Percentiles rank a stretch among this genome's conserved stretches.
Evolutionary conservation across 2,113 vertebrate genomes (phyloP).

Genomic region (Cavia porcellus): DNA sequence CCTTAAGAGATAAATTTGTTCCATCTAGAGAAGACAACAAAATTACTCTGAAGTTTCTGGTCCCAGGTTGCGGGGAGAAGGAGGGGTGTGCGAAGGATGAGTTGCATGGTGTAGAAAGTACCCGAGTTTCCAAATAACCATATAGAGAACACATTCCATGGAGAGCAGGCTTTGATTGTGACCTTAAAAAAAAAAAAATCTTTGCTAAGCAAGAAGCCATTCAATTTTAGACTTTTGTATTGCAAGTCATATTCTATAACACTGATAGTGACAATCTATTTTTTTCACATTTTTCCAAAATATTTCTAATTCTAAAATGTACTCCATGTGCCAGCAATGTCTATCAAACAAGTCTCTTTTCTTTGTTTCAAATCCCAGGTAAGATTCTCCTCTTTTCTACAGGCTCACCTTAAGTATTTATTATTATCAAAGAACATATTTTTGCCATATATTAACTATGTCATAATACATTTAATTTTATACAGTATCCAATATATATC

Average conservation of each 20-base stretch:
- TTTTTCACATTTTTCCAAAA: not conserved
- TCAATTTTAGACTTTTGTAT: not conserved
- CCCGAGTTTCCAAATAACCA: not conserved
- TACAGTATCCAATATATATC: not conserved
- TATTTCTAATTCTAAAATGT: not conserved
- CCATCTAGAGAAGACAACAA: not conserved
- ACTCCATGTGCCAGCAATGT: not conserved
- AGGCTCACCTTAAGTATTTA: not conserved
- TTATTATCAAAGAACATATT: not conserved
- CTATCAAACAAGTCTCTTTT: not conserved
- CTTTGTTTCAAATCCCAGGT: not conserved
- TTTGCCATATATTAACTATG: not conserved
- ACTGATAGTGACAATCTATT: not conserved
- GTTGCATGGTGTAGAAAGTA: fast-evolving
- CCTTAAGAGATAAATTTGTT: not conserved
- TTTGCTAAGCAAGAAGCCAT: not conserved
- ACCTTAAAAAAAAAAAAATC: not conserved
- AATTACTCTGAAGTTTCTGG: not conserved
- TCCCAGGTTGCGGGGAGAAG: not conserved
- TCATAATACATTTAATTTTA: not conserved
- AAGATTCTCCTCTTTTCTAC: not conserved
- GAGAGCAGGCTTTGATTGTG: not conserved
- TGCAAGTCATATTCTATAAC: not conserved
- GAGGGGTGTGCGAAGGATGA: not conserved
- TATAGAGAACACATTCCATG: not conserved